Evolutionary conservation across 2,888 invertebrate genomes (phyloP), one percentile per base, ranked within the genome.

Genomic region (Herminia tarsipennalis): DNA sequence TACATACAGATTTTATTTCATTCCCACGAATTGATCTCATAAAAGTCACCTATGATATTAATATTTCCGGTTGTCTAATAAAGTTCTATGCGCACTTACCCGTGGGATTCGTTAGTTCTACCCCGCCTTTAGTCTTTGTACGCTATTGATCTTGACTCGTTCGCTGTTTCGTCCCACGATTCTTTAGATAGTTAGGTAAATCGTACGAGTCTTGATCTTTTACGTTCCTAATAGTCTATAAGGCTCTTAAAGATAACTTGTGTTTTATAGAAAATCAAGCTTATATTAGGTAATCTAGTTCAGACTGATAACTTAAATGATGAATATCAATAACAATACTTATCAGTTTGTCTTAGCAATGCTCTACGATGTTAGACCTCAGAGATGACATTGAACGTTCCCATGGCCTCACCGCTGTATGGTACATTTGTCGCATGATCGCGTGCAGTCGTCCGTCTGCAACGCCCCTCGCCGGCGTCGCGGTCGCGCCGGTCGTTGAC

Each of bases 391-490:
- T 52, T 59, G 41, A 44, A 50, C 39, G 32, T 46, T 10, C 20
- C 29, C 27, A 28, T 34, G 14, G 25, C 28, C 28, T 44, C 33
- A 43, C 39, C 34, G 37, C 20, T 44, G 46, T 33, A 25, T 41
- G 37, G 47, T 49, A 45, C 36, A 43, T 49, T 46, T 49, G 52
- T 50, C 57, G 49, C 60, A 56, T 60, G 52, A 57, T 70, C 60
- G 76, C 73, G 69, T 74, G 73, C 69, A 60, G 66, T 51, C 64
- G 64, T 58, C 59, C 66, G 70, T 70, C 76, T 71, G 72, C 66
- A 60, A 59, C 71, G 67, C 66, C 56, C 60, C 47, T 34, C 38
- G 40, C 14, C 27, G 13, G 20, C 27, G 34, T 12, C 28, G 27
- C 25, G 22, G 40, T 39, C 40, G 41, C 49, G 61, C 49, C 50